Evolutionary conservation across 2,797 vertebrate species (phyloP).

Genomic region (Aselliscus stoliczkanus): DNA sequence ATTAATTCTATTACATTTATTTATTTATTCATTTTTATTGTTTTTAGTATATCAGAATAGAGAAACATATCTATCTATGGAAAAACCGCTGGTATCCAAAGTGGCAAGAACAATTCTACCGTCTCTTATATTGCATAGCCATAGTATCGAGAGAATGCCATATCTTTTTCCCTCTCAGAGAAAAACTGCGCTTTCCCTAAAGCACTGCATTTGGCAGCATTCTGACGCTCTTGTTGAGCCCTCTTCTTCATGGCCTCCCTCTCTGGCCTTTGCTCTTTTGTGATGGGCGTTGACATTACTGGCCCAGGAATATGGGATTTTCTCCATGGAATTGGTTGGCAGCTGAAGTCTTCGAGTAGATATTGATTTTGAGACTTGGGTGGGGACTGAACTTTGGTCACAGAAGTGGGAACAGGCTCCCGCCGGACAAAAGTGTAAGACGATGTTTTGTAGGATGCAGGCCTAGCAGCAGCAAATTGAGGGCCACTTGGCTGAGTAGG

Average conservation of each 20-base stretch:
- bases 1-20: not conserved
- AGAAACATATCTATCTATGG: not conserved
- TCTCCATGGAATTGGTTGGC: slow-evolving; percentile 22
- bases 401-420: not conserved
- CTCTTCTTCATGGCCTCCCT: slow-evolving; percentile 36
- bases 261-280: slow-evolving; percentile 40
- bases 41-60: not conserved
- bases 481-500: not conserved
- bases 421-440: not conserved
- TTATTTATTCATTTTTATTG: not conserved
- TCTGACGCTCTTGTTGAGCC: slow-evolving; percentile 19
- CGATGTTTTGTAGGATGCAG: not conserved
- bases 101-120: not conserved
- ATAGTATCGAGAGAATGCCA: not conserved
- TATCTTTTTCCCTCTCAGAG: slow-evolving; percentile 18
- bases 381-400: not conserved
- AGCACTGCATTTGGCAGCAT: slow-evolving; percentile 40
- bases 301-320: not conserved
- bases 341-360: not conserved
- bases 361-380: not conserved
- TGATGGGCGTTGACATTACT: slow-evolving; percentile 34
- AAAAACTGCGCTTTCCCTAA: slow-evolving; percentile 34
- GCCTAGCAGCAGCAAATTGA: not conserved
- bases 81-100: not conserved
- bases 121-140: slow-evolving; percentile 19